A percentile compares a stretch with the other conserved stretches of the same genome.
Conservation (phyloP, 1,140 invertebrate genomes). For the Propsilocerus akamusi region DNA sequence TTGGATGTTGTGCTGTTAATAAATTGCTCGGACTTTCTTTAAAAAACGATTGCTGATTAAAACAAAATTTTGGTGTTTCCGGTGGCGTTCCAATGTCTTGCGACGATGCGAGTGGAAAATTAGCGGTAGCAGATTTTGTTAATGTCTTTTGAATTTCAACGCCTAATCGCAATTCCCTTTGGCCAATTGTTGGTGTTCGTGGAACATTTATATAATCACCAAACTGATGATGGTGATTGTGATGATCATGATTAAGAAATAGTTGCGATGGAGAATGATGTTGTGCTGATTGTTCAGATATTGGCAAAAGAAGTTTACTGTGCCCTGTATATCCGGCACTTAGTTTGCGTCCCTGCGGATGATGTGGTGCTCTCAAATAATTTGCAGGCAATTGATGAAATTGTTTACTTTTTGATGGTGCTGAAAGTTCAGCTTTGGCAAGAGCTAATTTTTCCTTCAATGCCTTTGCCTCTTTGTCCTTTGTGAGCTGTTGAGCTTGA, state of each 20-base stretch:
- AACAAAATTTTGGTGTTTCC: constrained; percentile 11
- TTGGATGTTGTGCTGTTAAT: not conserved
- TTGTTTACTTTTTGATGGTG: constrained; percentile 25
- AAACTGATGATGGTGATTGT: constrained; percentile 10
- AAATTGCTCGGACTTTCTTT: not conserved
- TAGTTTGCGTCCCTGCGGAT: constrained; percentile 17
- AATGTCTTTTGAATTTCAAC: constrained; percentile 11
- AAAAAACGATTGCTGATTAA: constrained; percentile 4
- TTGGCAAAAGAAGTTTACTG: constrained; percentile 23
- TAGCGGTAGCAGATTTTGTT: constrained; percentile 23
- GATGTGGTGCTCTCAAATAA: constrained; percentile 21
- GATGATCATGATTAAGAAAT: not conserved
- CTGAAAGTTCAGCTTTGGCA: constrained; percentile 22
- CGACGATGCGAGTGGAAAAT: constrained; percentile 17
- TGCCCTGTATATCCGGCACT: constrained; percentile 22
- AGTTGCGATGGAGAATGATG: constrained; percentile 10
- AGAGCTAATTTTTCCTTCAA: constrained; percentile 19
- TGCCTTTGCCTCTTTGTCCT: constrained; percentile 27
- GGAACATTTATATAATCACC: constrained; percentile 8
- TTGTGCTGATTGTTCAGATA: constrained; percentile 20
- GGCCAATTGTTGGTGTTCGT: constrained; percentile 19
- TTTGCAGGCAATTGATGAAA: constrained; percentile 31
- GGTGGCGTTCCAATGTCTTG: constrained; percentile 19
- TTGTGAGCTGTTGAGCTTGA: constrained; percentile 23
- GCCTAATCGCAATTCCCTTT: constrained; percentile 13